Evolutionary conservation across 2,113 vertebrate genomes (phyloP).

Genomic region (Brachionichthys hirsutus): DNA sequence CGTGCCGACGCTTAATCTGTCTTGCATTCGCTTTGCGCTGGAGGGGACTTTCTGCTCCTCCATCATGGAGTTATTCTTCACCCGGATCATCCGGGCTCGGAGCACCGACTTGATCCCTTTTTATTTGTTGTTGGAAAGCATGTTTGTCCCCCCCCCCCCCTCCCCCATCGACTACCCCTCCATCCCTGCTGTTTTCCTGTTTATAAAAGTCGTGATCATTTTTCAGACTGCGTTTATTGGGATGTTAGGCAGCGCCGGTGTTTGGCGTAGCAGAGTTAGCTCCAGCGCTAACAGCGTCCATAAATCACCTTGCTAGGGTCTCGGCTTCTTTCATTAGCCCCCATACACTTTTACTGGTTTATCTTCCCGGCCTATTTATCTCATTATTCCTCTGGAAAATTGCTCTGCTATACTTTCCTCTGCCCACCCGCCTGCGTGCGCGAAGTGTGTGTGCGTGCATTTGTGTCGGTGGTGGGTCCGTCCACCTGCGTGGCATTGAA

Average conservation of each 20-base stretch:
- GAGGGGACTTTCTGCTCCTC: conserved; percentile 65
- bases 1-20: conserved; percentile 73
- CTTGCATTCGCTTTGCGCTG: conserved; percentile 73
- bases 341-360: conserved; percentile 71
- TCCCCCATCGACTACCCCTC: conserved; percentile 15
- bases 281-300: conserved; percentile 62
- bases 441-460: conserved; percentile 37
- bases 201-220: conserved; percentile 68
- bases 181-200: conserved; percentile 32
- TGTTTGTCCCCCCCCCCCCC: conserved; percentile 38
- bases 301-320: conserved; percentile 73
- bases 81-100: conserved; percentile 67
- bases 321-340: conserved; percentile 73
- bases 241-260: conserved; percentile 57
- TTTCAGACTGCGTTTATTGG: conserved; percentile 65
- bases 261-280: conserved; percentile 60
- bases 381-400: conserved; percentile 71
- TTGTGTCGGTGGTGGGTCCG: conserved; percentile 62
- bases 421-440: conserved; percentile 61
- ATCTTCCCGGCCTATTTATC: conserved; percentile 74
- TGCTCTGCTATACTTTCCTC: conserved; percentile 66
- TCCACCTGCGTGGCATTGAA: conserved; percentile 77
- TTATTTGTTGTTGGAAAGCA: conserved; percentile 65
- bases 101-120: conserved; percentile 63
- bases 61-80: conserved; percentile 65